Conservation (phyloP, 2,888 invertebrate species). For the Caenorhabditis sinica region DNA sequence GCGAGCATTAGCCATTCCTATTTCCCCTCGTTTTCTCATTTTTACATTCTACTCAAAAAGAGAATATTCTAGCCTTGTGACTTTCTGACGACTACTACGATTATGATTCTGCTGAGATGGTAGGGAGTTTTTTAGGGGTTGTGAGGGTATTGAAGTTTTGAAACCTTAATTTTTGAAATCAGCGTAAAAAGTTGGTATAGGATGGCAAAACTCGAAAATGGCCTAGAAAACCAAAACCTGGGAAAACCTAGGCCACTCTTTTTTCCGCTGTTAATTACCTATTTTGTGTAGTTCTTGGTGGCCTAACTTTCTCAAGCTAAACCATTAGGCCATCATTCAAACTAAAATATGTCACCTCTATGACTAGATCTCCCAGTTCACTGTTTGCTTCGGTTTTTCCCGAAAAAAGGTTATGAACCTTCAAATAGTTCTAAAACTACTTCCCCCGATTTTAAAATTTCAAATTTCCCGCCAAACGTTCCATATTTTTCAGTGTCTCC, state of each 20-base stretch:
- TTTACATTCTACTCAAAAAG: conserved; percentile 3
- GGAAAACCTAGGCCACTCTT: conserved; percentile 1
- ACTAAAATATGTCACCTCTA: too few relatives aligned
- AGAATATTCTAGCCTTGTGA: background rate
- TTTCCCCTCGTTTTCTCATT: conserved; percentile 4
- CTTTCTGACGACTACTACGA: background rate
- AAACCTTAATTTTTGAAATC: background rate
- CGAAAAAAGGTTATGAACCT: too few relatives aligned
- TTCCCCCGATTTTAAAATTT: too few relatives aligned
- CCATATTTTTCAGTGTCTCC: conserved; percentile 64
- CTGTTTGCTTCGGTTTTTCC: too few relatives aligned
- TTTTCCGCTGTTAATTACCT: too few relatives aligned
- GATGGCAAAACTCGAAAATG: background rate
- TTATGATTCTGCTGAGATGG: conserved; percentile 48
- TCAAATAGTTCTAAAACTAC: too few relatives aligned
- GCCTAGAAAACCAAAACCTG: background rate
- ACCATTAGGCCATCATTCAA: background rate
- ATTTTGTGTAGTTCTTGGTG: background rate
- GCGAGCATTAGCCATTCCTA: conserved; percentile 7
- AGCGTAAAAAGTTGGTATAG: background rate
- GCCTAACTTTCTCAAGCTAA: background rate
- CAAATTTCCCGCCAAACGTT: background rate
- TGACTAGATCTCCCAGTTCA: too few relatives aligned
- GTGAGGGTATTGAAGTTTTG: background rate
- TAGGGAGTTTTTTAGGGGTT: background rate